A percentile compares a stretch with the other conserved stretches of the same genome.
These are phyloP conservation scores for Hirtodrosophila histrioides DNA, from an alignment of 2,888 invertebrate species.

Conservation along the genomic window DNA sequence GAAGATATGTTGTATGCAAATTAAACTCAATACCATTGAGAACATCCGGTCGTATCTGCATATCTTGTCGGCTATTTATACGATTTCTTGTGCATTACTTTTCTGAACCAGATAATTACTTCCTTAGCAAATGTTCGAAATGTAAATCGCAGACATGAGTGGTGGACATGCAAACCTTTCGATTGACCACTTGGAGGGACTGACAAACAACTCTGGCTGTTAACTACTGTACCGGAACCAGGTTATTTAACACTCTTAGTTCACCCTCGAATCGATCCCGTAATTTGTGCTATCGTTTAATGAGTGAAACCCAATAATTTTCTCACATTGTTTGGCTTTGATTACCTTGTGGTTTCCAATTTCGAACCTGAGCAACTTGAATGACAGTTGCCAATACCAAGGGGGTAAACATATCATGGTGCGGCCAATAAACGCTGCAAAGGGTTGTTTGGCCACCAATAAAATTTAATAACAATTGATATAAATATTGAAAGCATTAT, in stretches of 20 bases:
- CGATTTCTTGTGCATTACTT: slow-evolving; percentile 60
- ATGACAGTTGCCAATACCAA: slow-evolving; percentile 28
- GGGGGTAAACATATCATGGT: slow-evolving; percentile 28
- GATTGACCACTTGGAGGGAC: slow-evolving; percentile 39
- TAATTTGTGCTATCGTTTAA: slow-evolving; percentile 22
- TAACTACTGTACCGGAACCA: slow-evolving; percentile 54
- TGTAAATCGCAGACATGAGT: slow-evolving; percentile 40
- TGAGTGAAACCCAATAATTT: slow-evolving; percentile 67
- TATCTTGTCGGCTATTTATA: slow-evolving; percentile 52
- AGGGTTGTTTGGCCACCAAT: slow-evolving; percentile 53
- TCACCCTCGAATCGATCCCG: slow-evolving; percentile 35
- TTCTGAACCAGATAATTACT: slow-evolving; percentile 50
- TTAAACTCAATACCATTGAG: slow-evolving; percentile 29
- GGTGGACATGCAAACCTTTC: neutral
- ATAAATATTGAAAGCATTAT: slow-evolving; percentile 79
- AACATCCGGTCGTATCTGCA: slow-evolving; percentile 56
- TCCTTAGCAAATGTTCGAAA: slow-evolving; percentile 47
- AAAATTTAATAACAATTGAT: slow-evolving; percentile 80
- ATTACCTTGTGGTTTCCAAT: slow-evolving; percentile 68
- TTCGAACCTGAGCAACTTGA: slow-evolving; percentile 35
- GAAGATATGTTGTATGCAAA: slow-evolving; percentile 43
- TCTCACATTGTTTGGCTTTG: slow-evolving; percentile 47
- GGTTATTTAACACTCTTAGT: slow-evolving; percentile 55
- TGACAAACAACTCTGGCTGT: neutral
- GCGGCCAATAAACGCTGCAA: slow-evolving; percentile 33